These are phyloP conservation scores for Poeciliopsis retropinna DNA, from an alignment of 2,113 vertebrate species.

Conservation along the genomic window DNA sequence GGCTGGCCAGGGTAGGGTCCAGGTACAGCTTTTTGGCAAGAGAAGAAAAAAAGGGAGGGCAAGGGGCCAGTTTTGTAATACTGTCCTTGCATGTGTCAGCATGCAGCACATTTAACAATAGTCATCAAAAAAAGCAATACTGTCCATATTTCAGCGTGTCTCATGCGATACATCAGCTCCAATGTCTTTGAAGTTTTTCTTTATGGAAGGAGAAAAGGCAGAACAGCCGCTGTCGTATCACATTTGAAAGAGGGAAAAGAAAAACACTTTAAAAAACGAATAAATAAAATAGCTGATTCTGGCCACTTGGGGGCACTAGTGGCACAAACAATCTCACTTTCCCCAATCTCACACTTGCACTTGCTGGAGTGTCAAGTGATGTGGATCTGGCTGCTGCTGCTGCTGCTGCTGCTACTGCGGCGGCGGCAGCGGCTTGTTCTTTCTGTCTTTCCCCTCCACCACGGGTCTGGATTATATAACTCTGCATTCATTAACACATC, in stretches of 20 bases:
- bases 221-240: constrained; percentile 47
- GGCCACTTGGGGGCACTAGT: constrained; percentile 77
- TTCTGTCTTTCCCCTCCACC: constrained; percentile 12
- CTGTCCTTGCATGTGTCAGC: constrained; percentile 58
- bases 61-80: constrained; percentile 57
- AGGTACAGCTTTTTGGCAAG: constrained; percentile 59
- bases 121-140: constrained; percentile 65
- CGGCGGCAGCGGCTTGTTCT: not conserved
- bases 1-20: constrained; percentile 53
- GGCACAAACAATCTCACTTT: constrained; percentile 44
- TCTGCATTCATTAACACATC: constrained; percentile 63
- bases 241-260: constrained; percentile 31
- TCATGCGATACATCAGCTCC: constrained; percentile 47
- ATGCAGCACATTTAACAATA: constrained; percentile 53
- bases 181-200: constrained; percentile 37
- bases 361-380: constrained; percentile 17
- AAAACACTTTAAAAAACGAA: too few relatives aligned
- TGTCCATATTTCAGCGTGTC: constrained; percentile 45
- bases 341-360: not conserved
- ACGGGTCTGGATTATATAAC: constrained; percentile 62
- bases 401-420: not conserved
- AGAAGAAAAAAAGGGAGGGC: constrained; percentile 38
- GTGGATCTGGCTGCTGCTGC: constrained; percentile 26
- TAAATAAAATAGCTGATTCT: not conserved
- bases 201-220: constrained; percentile 54